These are phyloP conservation scores for Protula sp. DNA, from an alignment of 2,888 invertebrate genomes.

Conservation along the genomic window DNA sequence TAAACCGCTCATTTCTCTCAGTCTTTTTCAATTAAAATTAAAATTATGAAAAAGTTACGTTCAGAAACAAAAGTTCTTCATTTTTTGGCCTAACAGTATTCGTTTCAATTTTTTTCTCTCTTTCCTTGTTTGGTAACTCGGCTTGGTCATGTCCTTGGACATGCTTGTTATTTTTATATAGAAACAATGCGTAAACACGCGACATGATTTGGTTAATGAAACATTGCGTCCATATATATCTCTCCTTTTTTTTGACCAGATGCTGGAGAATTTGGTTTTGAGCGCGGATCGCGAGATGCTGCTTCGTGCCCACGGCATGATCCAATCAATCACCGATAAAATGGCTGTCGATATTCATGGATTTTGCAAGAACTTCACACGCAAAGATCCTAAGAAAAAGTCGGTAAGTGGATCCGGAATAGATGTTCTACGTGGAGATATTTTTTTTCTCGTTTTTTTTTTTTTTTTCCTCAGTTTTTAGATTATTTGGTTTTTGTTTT, in stretches of 20 bases:
- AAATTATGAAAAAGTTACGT: no score
- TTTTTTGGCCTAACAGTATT: no score
- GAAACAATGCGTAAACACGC: no score
- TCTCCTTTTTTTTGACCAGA: background rate
- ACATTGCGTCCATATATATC: no score
- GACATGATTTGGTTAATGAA: no score
- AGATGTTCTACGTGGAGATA: background rate
- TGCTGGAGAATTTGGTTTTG: slow-evolving; percentile 5
- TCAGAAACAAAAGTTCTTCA: no score
- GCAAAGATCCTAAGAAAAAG: slow-evolving; percentile 30
- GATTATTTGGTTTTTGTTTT: background rate
- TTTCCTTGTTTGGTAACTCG: no score
- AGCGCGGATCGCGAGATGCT: slow-evolving; percentile 35
- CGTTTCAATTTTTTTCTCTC: no score
- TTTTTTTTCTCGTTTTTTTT: background rate
- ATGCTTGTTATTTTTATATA: no score
- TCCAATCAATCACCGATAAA: slow-evolving; percentile 34
- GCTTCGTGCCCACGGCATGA: slow-evolving; percentile 28
- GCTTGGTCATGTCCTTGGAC: no score
- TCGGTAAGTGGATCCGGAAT: slow-evolving; percentile 29
- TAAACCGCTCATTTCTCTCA: no score
- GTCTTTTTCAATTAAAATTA: no score
- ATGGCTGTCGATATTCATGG: slow-evolving; percentile 38
- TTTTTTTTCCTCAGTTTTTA: background rate
- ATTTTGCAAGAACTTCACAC: slow-evolving; percentile 35